Evolutionary conservation across 2,888 invertebrate species (phyloP), one percentile per base, ranked within the genome.

Genomic region (Phengaris arion): DNA sequence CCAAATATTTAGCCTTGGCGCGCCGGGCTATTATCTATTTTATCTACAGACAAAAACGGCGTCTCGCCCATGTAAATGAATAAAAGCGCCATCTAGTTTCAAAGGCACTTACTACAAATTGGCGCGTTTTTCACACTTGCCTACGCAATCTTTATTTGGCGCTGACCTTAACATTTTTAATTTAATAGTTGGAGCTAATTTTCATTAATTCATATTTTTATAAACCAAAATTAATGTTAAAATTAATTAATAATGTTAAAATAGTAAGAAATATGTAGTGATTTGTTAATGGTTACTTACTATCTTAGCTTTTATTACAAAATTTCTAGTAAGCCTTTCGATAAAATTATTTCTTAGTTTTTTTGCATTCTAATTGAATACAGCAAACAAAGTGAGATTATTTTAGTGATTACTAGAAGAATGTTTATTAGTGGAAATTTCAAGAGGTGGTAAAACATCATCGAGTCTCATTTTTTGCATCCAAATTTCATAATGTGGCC

Each of bases 181-280:
- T 48, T 46, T 2, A 10, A 68, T 59, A 68, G 68, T 68, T 45
- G 22, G 6, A 72, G 35, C 54, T 52, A 51, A 51, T 46, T 52
- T 54, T 72, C 54, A 72, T 54, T 72, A 13, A 72, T 54, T 10
- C 35, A 54, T 72, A 72, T 72, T 72, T 72, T 72, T 72, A 52
- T 72, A 72, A 54, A 72, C 6, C 12, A 52, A 35, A 72, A 72
- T 35, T 51, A 72, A 72, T 54, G 72, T 72, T 72, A 70, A 51
- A n/a, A n/a, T 48, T 12, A 35, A 45, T 68, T 10, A 13, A 52
- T 52, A 52, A 51, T 72, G 72, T 72, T 72, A 52, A 72, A 51
- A 54, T 54, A 54, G 72, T 52, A 70, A 70, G 52, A 70, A 72
- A 72, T 70, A 72, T 72, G 72, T 72, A 72, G 72, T 52, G 54